These are phyloP conservation scores for Ectemnius lituratus DNA, from an alignment of 2,888 invertebrate genomes.

Conservation along the genomic window DNA sequence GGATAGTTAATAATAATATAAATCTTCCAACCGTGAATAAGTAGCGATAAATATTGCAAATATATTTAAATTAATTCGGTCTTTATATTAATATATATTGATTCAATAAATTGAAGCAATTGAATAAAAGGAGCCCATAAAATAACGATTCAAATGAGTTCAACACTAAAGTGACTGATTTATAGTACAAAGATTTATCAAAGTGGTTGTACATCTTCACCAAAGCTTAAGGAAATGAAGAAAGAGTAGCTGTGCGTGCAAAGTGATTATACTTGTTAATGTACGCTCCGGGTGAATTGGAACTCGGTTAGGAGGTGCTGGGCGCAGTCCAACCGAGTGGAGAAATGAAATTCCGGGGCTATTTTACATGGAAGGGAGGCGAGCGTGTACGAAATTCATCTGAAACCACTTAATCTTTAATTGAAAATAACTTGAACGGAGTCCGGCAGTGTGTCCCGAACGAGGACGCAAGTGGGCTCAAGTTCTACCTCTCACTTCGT, in stretches of 20 bases:
- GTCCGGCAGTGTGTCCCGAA: background rate
- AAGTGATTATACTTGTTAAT: conserved; percentile 45
- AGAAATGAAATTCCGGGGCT: conserved; percentile 21
- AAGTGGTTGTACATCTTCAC: too few relatives aligned
- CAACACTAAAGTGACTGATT: too few relatives aligned
- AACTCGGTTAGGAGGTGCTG: background rate
- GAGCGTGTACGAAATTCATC: conserved; percentile 18
- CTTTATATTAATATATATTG: too few relatives aligned
- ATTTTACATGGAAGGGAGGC: conserved; percentile 6
- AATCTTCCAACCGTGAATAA: conserved; percentile 16
- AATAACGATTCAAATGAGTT: too few relatives aligned
- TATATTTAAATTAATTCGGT: too few relatives aligned
- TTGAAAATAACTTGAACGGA: background rate
- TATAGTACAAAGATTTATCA: too few relatives aligned
- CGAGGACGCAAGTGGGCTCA: background rate
- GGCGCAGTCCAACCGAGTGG: background rate
- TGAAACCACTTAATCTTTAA: conserved; percentile 6
- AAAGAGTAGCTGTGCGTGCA: conserved; percentile 14
- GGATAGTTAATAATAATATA: conserved; percentile 65
- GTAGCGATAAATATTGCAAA: background rate
- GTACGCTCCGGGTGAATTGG: background rate
- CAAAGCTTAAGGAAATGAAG: conserved; percentile 1
- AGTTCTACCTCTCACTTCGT: background rate
- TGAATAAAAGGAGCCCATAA: too few relatives aligned
- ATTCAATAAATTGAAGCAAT: too few relatives aligned